Conservation (phyloP, 2,797 vertebrate genomes). For the Catharus ustulatus region DNA sequence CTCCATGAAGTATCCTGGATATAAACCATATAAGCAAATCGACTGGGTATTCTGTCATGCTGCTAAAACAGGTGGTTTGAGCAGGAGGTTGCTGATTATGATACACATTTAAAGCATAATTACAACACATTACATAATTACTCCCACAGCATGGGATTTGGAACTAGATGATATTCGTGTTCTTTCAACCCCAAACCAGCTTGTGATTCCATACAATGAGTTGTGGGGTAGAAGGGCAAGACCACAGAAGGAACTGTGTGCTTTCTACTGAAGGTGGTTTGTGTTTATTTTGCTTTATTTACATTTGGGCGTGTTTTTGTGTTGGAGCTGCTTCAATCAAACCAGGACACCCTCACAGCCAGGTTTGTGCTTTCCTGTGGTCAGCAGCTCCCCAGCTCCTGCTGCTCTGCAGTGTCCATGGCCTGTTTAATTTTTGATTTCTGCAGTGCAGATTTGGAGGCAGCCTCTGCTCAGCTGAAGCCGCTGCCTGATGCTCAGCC, state of each 20-base stretch:
- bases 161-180: neutral
- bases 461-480: neutral
- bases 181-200: neutral
- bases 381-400: neutral
- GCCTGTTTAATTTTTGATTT: neutral
- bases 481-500: neutral
- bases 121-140: neutral
- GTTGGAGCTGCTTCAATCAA: neutral
- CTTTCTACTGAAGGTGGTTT: fast-evolving
- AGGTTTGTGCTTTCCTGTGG: neutral
- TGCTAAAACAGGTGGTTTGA: neutral
- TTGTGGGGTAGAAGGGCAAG: neutral
- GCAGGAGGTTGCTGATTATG: neutral
- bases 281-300: neutral
- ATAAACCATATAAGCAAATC: neutral
- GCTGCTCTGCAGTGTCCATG: neutral
- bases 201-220: neutral
- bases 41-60: neutral
- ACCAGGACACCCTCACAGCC: too few relatives aligned
- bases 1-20: neutral
- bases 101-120: neutral
- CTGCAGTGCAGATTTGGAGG: fast-evolving
- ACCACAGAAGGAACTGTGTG: fast-evolving
- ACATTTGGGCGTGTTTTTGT: fast-evolving
- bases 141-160: neutral